phyloP scores from a whole-genome alignment of 2,888 invertebrate species.

The Micoletzkya japonica region DNA sequence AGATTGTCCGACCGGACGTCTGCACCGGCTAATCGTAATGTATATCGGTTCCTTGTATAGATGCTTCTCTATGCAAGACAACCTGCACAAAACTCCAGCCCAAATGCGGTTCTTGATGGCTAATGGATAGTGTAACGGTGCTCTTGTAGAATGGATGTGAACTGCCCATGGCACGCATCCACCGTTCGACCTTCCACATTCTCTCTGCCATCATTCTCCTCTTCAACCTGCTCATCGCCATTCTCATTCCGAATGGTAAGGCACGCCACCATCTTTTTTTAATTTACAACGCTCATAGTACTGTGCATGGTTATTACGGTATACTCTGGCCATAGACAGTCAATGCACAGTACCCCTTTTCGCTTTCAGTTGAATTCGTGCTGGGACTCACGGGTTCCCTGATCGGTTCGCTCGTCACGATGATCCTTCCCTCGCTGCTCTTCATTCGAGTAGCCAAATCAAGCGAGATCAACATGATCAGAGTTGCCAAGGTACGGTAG shows the following conservation, averaged over 20 bases:
- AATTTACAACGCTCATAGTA: not conserved
- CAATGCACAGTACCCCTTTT: not conserved
- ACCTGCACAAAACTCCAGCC: too few relatives aligned
- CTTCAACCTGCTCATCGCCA: slow-evolving; percentile 78
- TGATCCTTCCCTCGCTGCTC: slow-evolving; percentile 87
- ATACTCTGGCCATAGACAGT: too few relatives aligned
- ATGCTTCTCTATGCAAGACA: too few relatives aligned
- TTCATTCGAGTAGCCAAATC: slow-evolving; percentile 70
- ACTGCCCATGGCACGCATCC: slow-evolving; percentile 35
- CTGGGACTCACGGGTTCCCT: slow-evolving; percentile 91
- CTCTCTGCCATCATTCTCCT: slow-evolving; percentile 77
- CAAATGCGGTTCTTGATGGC: not conserved
- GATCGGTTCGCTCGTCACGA: slow-evolving; percentile 88
- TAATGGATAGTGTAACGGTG: not conserved
- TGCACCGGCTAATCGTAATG: too few relatives aligned
- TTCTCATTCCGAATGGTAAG: slow-evolving; percentile 82
- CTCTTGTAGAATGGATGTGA: slow-evolving; percentile 35
- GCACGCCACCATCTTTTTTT: not conserved
- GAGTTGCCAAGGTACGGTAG: slow-evolving; percentile 20
- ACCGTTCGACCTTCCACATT: slow-evolving; percentile 60
- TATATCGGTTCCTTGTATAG: too few relatives aligned
- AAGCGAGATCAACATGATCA: not conserved
- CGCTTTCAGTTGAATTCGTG: slow-evolving; percentile 74
- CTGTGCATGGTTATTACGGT: not conserved
- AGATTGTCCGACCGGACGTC: too few relatives aligned